Base-by-base conservation (phyloP, 2,888 invertebrate genomes). In the Sabatieria punctata region DNA sequence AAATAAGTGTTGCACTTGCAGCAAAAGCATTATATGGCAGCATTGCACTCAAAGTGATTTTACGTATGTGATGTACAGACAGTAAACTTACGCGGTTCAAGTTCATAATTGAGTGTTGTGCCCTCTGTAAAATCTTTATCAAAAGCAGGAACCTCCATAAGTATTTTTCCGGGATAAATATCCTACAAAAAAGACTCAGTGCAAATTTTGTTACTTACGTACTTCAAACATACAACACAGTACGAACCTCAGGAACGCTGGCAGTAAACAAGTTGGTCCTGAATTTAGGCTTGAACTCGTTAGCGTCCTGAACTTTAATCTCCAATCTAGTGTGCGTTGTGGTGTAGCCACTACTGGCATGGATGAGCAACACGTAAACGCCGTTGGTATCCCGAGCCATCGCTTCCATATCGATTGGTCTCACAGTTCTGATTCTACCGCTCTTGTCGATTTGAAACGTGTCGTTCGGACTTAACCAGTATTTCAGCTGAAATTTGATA, bases 201-300 rank as follows among this genome's bases (percentile, higher is more conserved):
- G 30, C 30, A 30, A 11, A 30, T 30, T 30, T 30, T 11, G 8
- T 8, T 15, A 15, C 15, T 15, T 30, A 30, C 30, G 15, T 30
- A 30, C 8, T 11, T 8, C 15, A 30, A 30, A 30, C 30, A 30
- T 21, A 43, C 41, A 40, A n/a, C n/a, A n/a, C n/a, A n/a, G n/a
- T 54, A 54, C 6, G 19, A 6, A 45, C 43, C 44, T 50, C 51
- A 11, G 22, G 19, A 18, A 50, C 33, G 11, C 46, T 51, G 46
- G 48, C 43, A 38, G 45, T 49, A 33, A 47, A 42, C 25, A 43
- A 49, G n/a, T 49, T 39, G 43, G 53, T 51, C 11, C 47, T 49
- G 38, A 62, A 61, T 40, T 49, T 46, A 1, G 61, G 61, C 18
- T 43, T 27, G 47, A 54, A 57, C 43, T 60, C 61, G 48, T 61